Percentiles rank a stretch among this genome's conserved stretches.
These are phyloP conservation scores for Plestiodon gilberti DNA, from an alignment of 2,113 vertebrate species.

Conservation along the genomic window DNA sequence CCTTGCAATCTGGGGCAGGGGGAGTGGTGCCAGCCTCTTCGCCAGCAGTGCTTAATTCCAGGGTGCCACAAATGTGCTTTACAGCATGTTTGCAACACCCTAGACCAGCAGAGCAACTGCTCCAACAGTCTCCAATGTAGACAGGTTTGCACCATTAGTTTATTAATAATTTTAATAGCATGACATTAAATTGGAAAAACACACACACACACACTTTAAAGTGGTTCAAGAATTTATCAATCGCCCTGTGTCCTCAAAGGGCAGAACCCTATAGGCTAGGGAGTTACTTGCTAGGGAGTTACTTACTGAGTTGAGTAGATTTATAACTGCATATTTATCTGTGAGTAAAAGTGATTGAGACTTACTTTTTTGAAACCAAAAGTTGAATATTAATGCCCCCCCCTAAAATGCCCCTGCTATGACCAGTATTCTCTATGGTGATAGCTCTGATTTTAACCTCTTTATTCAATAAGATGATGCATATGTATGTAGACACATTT, in stretches of 20 bases:
- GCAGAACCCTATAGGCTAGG: background rate
- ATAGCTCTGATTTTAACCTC: background rate
- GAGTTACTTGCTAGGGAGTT: background rate
- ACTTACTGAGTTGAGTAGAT: background rate
- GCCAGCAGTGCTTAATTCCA: no score
- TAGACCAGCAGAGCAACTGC: no score
- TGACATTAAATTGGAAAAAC: background rate
- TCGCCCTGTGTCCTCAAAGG: background rate
- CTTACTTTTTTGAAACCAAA: background rate
- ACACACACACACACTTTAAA: no score
- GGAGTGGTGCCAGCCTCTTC: no score
- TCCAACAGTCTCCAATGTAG: no score
- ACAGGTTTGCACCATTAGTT: no score
- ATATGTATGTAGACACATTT: accelerated
- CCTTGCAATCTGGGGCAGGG: no score
- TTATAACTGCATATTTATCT: background rate
- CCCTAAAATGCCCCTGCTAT: background rate
- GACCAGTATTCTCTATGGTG: background rate
- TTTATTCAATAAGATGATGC: background rate
- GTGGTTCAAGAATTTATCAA: background rate
- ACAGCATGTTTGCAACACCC: no score
- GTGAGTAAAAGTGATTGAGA: background rate
- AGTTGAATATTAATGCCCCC: background rate
- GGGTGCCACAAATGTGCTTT: no score
- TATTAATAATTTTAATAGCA: background rate